Percentiles rank a stretch among this genome's conserved stretches.
phyloP scores from a whole-genome alignment of 2,113 vertebrate species.

The Hoplias malabaricus region DNA sequence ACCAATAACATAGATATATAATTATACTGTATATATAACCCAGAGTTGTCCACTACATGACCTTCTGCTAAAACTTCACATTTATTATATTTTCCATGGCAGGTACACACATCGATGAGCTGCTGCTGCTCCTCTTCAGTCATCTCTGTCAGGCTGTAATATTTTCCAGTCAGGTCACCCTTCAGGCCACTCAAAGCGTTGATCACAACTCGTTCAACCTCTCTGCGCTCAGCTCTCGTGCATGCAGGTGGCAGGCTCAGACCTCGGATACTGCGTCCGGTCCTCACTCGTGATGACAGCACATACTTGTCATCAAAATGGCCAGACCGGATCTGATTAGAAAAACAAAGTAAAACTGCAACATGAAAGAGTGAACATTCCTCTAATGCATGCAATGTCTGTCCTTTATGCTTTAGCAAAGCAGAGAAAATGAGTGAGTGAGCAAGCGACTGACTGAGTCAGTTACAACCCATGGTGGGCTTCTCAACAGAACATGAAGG shows the following conservation, averaged over 20 bases:
- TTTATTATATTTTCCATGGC: background rate
- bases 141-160: conserved; percentile 75
- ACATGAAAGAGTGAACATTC: background rate
- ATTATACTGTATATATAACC: too few species aligned
- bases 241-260: conserved; percentile 75
- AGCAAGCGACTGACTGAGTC: too few species aligned
- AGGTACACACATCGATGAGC: conserved; percentile 71
- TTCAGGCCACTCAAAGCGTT: conserved; percentile 70
- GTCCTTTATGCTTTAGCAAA: background rate
- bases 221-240: conserved; percentile 73
- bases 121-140: conserved; percentile 75
- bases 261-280: conserved; percentile 74
- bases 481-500: too few species aligned
- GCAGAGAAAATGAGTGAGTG: too few species aligned
- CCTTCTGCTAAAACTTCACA: too few species aligned
- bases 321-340: conserved; percentile 80
- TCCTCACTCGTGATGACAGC: conserved; percentile 90
- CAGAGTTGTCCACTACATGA: too few species aligned
- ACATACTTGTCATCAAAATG: conserved; percentile 93
- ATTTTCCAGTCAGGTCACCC: conserved; percentile 65
- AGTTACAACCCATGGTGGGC: too few species aligned
- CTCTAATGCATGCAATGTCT: too few species aligned
- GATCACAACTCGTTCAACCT: conserved; percentile 75
- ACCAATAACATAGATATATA: too few species aligned
- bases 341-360: background rate